Percentiles rank a stretch among this genome's conserved stretches.
Conservation (phyloP, 2,888 invertebrate species). For the Trichopria drosophilae region DNA sequence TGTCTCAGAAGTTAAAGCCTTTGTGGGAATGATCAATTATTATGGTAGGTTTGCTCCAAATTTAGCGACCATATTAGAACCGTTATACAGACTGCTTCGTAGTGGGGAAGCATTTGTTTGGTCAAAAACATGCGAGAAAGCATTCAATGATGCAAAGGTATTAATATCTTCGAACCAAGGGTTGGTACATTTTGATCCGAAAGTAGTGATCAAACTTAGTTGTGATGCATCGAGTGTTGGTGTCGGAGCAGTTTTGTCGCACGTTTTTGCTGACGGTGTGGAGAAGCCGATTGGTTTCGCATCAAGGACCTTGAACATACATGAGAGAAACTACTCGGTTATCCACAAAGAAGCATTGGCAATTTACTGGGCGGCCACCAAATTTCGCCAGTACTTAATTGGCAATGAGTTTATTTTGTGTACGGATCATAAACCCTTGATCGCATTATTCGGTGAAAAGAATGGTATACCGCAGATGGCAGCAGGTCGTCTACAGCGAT, state of each 20-base stretch:
- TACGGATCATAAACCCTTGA: slow-evolving; percentile 45
- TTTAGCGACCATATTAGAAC: slow-evolving; percentile 40
- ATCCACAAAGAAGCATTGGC: slow-evolving; percentile 47
- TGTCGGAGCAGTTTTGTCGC: slow-evolving; percentile 41
- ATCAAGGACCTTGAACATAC: slow-evolving; percentile 40
- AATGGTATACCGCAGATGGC: slow-evolving; percentile 47
- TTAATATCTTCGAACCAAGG: not conserved
- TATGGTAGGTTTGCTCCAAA: slow-evolving; percentile 51
- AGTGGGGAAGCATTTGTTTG: slow-evolving; percentile 34
- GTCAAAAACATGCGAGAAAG: not conserved
- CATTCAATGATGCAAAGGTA: slow-evolving; percentile 2
- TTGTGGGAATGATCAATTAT: slow-evolving; percentile 50
- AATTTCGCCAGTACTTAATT: slow-evolving; percentile 36
- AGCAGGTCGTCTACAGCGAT: slow-evolving; percentile 45
- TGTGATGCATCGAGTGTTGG: slow-evolving; percentile 32
- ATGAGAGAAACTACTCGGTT: slow-evolving; percentile 47
- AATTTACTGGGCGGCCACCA: no score
- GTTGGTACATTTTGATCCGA: slow-evolving; percentile 6
- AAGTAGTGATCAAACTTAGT: not conserved
- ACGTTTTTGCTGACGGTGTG: slow-evolving; percentile 11
- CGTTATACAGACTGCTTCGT: slow-evolving; percentile 42
- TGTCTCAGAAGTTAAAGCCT: slow-evolving; percentile 39
- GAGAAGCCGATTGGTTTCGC: slow-evolving; percentile 43
- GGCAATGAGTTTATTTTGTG: slow-evolving; percentile 42
- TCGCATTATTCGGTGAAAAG: slow-evolving; percentile 41